These are phyloP conservation scores for Eupristina koningsbergeri DNA, from an alignment of 1,140 invertebrate genomes.

Conservation along the genomic window DNA sequence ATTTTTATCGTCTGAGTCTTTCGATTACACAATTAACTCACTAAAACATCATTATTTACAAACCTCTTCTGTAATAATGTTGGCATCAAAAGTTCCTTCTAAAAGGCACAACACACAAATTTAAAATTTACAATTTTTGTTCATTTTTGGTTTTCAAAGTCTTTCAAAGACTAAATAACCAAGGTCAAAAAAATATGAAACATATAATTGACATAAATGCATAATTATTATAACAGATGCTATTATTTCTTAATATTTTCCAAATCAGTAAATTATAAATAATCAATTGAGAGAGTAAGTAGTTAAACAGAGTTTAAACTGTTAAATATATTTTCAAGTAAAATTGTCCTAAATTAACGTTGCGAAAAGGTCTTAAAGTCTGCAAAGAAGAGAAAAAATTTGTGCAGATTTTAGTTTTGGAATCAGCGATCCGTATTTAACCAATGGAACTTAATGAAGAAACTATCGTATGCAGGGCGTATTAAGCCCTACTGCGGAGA, in stretches of 20 bases:
- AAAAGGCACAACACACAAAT: background rate
- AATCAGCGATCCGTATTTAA: slow-evolving; percentile 61
- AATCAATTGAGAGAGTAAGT: too few species aligned
- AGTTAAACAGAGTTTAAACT: too few species aligned
- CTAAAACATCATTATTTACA: background rate
- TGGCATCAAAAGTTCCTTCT: background rate
- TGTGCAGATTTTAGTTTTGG: background rate
- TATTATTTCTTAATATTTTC: too few species aligned
- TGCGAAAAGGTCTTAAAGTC: background rate
- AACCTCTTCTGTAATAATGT: background rate
- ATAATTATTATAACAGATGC: too few species aligned
- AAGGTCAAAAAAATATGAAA: too few species aligned
- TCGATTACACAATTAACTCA: background rate
- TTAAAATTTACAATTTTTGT: background rate
- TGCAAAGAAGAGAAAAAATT: background rate
- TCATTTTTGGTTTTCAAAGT: background rate
- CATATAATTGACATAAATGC: too few species aligned
- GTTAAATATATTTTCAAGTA: too few species aligned
- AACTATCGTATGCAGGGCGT: background rate
- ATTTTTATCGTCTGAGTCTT: background rate
- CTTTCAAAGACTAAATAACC: too few species aligned
- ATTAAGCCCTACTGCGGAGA: background rate
- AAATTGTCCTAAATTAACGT: too few species aligned
- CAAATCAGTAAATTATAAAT: too few species aligned
- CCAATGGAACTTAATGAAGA: slow-evolving; percentile 38